These are phyloP conservation scores for Lamellibrachia columna DNA, from an alignment of 2,888 invertebrate genomes.

Conservation along the genomic window DNA sequence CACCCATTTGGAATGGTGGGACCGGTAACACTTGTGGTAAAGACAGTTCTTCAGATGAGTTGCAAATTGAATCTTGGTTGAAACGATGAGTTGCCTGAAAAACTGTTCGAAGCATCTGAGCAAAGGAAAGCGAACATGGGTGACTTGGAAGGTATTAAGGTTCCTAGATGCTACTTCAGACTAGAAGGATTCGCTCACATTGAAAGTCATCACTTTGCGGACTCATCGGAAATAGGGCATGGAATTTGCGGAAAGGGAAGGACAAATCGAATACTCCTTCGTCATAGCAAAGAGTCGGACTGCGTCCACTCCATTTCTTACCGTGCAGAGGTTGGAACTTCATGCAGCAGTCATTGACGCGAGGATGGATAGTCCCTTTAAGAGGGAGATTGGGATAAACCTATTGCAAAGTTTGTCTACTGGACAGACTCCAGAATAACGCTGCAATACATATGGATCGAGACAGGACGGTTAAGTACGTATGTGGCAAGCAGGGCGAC, in stretches of 20 bases:
- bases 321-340: conserved; percentile 24
- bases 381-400: neutral
- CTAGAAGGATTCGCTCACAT: conserved; percentile 21
- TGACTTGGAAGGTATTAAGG: conserved; percentile 31
- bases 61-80: conserved; percentile 28
- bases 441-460: neutral
- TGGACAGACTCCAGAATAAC: neutral
- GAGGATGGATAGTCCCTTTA: neutral
- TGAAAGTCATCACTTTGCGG: neutral
- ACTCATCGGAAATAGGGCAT: conserved; percentile 21
- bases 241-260: conserved; percentile 20
- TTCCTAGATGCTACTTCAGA: conserved; percentile 36
- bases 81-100: neutral
- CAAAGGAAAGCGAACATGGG: conserved; percentile 34
- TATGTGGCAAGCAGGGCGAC: neutral
- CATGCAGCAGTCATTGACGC: neutral
- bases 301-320: conserved; percentile 13
- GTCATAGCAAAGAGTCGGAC: conserved; percentile 26
- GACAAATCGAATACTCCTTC: neutral
- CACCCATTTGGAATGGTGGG: too few species aligned
- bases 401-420: neutral
- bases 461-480: neutral
- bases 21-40: too few species aligned
- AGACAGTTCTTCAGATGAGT: conserved; percentile 38
- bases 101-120: neutral